Evolutionary conservation across 2,113 vertebrate genomes (phyloP).

Genomic region (Callocephalon fimbriatum): DNA sequence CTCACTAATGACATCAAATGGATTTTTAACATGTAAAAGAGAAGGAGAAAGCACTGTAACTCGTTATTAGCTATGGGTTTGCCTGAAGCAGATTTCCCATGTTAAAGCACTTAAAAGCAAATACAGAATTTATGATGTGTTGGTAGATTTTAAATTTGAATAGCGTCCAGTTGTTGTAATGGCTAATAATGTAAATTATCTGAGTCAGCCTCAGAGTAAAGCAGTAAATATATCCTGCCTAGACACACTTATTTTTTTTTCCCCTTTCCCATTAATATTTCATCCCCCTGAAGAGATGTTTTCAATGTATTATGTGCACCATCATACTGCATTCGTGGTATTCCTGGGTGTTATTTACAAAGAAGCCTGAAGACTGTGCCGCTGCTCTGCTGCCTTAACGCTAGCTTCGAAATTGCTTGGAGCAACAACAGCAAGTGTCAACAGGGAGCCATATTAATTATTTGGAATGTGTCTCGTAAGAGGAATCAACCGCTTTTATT

Average conservation of each 20-base stretch:
- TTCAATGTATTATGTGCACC: constrained; percentile 48
- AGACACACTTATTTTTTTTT: neutral
- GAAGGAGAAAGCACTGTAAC: neutral
- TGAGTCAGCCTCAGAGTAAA: constrained; percentile 22
- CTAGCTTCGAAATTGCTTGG: constrained; percentile 65
- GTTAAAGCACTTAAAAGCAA: constrained; percentile 56
- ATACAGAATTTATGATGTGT: constrained; percentile 30
- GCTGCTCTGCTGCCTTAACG: constrained; percentile 24
- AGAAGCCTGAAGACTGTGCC: constrained; percentile 18
- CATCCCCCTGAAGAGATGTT: constrained; percentile 34
- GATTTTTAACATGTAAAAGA: constrained; percentile 13
- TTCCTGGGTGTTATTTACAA: constrained; percentile 70
- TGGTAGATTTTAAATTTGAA: constrained; percentile 13
- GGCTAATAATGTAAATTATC: constrained; percentile 63
- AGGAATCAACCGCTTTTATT: constrained; percentile 79
- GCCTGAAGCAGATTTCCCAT: constrained; percentile 23
- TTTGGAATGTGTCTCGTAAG: constrained; percentile 83
- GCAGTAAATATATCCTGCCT: constrained; percentile 31
- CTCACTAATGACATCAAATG: constrained; percentile 19
- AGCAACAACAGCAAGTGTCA: constrained; percentile 73
- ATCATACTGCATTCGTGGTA: constrained; percentile 8
- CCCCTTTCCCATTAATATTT: constrained; percentile 2
- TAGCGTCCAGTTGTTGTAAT: constrained; percentile 15
- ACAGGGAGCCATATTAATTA: constrained; percentile 83
- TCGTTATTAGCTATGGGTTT: neutral